Conservation (phyloP, 2,888 invertebrate genomes). For the Lymantria dispar region DNA sequence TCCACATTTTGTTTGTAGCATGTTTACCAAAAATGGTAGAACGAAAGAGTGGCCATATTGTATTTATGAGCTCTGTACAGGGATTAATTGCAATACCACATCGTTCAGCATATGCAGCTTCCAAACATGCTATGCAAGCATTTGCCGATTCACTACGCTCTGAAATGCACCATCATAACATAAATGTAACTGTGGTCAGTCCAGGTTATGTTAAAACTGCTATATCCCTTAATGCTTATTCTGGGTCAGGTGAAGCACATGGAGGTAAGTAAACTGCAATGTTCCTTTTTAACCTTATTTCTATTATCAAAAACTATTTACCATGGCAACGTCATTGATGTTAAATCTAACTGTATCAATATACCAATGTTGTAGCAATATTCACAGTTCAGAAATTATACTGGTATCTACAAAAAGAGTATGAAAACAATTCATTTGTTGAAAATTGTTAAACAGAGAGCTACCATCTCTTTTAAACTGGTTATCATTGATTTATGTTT, state of each 20-base stretch:
- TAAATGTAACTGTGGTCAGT: conserved; percentile 94
- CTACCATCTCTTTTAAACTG: no score
- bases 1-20: conserved; percentile 79
- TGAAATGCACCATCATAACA: conserved; percentile 89
- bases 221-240: conserved; percentile 95
- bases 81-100: conserved; percentile 95
- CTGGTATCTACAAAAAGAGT: no score
- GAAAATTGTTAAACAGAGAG: no score
- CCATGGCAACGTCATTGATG: no score
- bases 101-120: conserved; percentile 94
- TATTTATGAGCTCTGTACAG: conserved; percentile 96
- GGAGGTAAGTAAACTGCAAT: conserved; percentile 82
- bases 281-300: no score
- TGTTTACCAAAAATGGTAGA: conserved; percentile 91
- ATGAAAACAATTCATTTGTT: no score
- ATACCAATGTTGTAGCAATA: no score
- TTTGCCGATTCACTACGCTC: conserved; percentile 95
- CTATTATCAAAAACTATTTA: no score
- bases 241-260: conserved; percentile 89
- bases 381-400: no score
- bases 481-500: no score
- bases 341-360: no score
- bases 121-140: conserved; percentile 97
- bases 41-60: conserved; percentile 89
- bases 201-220: conserved; percentile 95